A percentile compares a stretch with the other conserved stretches of the same genome.
These are phyloP conservation scores for Cladopsammia gracilis DNA, from an alignment of 64 coral and sea anemone genomes.

Conservation along the genomic window DNA sequence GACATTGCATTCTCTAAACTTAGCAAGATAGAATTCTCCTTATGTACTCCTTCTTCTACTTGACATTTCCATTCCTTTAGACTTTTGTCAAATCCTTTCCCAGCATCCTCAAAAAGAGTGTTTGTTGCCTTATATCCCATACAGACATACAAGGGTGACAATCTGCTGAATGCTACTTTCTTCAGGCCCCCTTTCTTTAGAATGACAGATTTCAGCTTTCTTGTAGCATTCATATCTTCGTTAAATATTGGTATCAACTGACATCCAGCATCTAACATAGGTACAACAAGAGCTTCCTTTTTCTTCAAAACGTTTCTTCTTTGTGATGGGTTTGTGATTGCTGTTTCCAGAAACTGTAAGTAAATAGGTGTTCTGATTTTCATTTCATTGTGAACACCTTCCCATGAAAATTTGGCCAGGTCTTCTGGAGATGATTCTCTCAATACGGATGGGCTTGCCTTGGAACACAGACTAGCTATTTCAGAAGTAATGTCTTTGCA, in stretches of 20 bases:
- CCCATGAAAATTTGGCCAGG: conserved; percentile 31
- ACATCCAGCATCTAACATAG: conserved; percentile 64
- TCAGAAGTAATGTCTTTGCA: conserved; percentile 22
- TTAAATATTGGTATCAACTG: conserved; percentile 69
- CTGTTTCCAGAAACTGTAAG: neutral
- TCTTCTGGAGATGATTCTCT: conserved; percentile 12
- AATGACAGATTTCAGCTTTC: conserved; percentile 41
- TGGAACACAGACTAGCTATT: conserved; percentile 33
- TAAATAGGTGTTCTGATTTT: conserved; percentile 14
- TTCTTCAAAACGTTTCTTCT: conserved; percentile 61
- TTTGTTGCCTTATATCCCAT: conserved; percentile 57
- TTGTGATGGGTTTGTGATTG: conserved; percentile 50
- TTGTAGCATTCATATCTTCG: conserved; percentile 48
- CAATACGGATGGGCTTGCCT: neutral
- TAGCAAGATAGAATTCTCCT: conserved; percentile 1
- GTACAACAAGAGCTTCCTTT: neutral
- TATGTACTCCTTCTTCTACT: conserved; percentile 35
- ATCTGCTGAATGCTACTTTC: conserved; percentile 54
- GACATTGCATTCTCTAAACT: neutral
- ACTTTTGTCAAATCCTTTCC: conserved; percentile 33
- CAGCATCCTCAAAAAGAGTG: conserved; percentile 32
- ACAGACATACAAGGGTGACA: conserved; percentile 40
- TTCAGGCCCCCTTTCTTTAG: conserved; percentile 59
- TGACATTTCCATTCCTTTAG: conserved; percentile 31
- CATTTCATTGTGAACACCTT: conserved; percentile 63